Percentiles rank a stretch among this genome's conserved stretches.
These are phyloP conservation scores for Ptychadena robeensis DNA, from an alignment of 2,797 vertebrate species.

Conservation along the genomic window DNA sequence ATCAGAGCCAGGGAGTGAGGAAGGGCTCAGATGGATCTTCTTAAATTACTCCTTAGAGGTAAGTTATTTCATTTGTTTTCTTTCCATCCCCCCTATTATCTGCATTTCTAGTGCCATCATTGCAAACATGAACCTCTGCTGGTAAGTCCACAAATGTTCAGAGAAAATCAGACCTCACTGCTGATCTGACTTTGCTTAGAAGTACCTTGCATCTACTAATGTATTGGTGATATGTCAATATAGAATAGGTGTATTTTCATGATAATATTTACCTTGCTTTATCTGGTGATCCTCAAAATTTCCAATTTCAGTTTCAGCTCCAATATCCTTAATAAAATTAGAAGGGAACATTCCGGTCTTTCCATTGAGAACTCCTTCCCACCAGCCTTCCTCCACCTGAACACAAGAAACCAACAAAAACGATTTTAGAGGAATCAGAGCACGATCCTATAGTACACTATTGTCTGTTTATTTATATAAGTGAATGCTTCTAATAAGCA, in stretches of 20 bases:
- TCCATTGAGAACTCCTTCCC: constrained; percentile 92
- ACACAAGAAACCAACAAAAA: constrained; percentile 9
- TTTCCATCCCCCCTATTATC: too few species aligned
- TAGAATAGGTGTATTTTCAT: neutral
- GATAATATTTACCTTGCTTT: constrained; percentile 82
- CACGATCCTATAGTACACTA: neutral
- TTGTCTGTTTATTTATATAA: neutral
- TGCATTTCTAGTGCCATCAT: too few species aligned
- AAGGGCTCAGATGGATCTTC: too few species aligned
- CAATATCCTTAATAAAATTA: constrained; percentile 93
- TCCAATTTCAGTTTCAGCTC: constrained; percentile 75
- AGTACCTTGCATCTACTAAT: too few species aligned
- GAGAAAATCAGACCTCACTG: too few species aligned
- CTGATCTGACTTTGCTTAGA: too few species aligned
- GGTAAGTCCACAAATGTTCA: too few species aligned
- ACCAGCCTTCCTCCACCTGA: constrained; percentile 98
- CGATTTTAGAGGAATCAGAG: neutral
- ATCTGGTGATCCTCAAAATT: constrained; percentile 86
- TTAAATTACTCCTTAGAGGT: too few species aligned
- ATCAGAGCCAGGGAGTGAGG: too few species aligned
- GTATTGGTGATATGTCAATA: too few species aligned
- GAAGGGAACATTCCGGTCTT: constrained; percentile 97
- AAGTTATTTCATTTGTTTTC: too few species aligned
- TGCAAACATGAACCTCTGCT: too few species aligned
- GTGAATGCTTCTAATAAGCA: neutral